Conservation (phyloP, 2,888 invertebrate genomes). For the Criorhina ranunculi region DNA sequence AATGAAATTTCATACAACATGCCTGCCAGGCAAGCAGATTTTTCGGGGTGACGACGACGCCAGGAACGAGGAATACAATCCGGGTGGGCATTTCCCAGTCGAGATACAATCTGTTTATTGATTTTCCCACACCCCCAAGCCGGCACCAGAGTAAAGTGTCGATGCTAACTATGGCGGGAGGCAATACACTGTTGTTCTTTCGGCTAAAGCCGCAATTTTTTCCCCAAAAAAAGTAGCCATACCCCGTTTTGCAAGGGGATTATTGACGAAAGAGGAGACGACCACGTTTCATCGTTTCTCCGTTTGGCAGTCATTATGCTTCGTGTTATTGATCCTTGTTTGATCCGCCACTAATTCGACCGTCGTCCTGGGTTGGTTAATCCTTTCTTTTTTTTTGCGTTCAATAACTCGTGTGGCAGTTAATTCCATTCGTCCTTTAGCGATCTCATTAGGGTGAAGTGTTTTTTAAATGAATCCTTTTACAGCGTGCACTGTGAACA, state of each 20-base stretch:
- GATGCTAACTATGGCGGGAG: constrained; percentile 50
- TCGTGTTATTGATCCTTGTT: constrained; percentile 50
- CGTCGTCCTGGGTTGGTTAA: constrained; percentile 54
- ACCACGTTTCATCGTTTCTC: not conserved
- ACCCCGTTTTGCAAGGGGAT: constrained; percentile 23
- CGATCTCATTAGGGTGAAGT: constrained; percentile 51
- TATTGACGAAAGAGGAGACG: constrained; percentile 44
- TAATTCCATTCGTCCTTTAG: constrained; percentile 27
- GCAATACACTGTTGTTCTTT: constrained; percentile 11
- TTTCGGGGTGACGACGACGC: constrained; percentile 44
- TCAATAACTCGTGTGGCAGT: constrained; percentile 37
- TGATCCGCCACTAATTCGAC: constrained; percentile 68
- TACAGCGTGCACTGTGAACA: not conserved
- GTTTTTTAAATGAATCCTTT: constrained; percentile 56
- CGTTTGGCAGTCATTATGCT: constrained; percentile 30
- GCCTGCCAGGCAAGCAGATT: constrained; percentile 64
- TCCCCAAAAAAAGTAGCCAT: constrained; percentile 11
- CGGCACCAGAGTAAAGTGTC: constrained; percentile 13
- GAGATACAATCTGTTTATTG: constrained; percentile 74
- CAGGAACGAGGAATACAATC: constrained; percentile 8
- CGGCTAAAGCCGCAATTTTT: constrained; percentile 28
- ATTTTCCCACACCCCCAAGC: constrained; percentile 49
- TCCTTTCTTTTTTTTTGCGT: constrained; percentile 49
- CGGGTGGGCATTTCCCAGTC: constrained; percentile 63
- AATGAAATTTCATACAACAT: constrained; percentile 59